phyloP scores from a whole-genome alignment of 92 coral and sea anemone genomes.

The Palythoa caribaeorum region DNA sequence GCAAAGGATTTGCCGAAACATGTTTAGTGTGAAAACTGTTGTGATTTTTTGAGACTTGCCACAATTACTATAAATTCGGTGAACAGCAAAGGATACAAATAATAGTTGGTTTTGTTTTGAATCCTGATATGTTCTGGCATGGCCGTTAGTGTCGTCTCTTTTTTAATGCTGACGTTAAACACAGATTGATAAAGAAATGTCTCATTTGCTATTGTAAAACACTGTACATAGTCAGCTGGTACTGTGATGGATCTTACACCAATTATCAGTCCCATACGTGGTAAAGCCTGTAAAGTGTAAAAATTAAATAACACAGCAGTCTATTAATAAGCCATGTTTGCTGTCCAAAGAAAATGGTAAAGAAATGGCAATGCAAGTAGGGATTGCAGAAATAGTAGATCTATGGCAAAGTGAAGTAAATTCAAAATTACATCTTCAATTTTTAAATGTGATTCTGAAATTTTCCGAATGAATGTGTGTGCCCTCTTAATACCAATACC shows the following conservation, averaged over 20 bases:
- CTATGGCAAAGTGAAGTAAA: not conserved
- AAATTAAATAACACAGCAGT: not conserved
- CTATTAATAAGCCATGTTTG: not conserved
- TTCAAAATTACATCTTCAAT: conserved; percentile 54
- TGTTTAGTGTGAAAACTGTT: no score
- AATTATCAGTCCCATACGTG: conserved; percentile 40
- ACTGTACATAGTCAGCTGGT: conserved; percentile 34
- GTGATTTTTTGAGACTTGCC: no score
- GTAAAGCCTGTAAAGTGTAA: conserved; percentile 40
- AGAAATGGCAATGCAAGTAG: not conserved
- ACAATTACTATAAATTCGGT: no score
- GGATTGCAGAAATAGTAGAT: no score
- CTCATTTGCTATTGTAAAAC: conserved; percentile 45
- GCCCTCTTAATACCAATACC: conserved; percentile 55
- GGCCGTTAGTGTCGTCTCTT: conserved; percentile 32
- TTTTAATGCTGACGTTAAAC: conserved; percentile 31
- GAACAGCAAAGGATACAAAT: conserved; percentile 47
- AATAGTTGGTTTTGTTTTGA: conserved; percentile 32
- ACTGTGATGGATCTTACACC: conserved; percentile 35
- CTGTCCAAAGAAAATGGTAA: not conserved
- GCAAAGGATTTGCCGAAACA: no score
- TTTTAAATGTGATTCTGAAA: conserved; percentile 39
- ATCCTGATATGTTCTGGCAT: conserved; percentile 34
- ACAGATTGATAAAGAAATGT: conserved; percentile 53
- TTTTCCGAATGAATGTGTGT: conserved; percentile 30